Conservation (phyloP, 2,113 vertebrate genomes). For the Boleophthalmus pectinirostris region DNA sequence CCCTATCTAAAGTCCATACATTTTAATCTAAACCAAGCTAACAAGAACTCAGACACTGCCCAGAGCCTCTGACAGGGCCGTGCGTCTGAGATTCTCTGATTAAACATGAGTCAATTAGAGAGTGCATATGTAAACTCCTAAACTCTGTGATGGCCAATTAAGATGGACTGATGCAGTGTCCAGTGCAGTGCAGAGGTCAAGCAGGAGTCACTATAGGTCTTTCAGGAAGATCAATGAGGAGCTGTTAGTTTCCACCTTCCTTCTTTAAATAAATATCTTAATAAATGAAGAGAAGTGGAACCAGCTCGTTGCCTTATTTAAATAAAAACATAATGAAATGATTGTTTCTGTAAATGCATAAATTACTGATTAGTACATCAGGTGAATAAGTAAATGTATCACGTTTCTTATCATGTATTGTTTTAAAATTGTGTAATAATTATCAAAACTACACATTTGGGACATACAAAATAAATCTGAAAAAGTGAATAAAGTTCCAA, state of each 20-base stretch:
- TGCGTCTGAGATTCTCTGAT: neutral
- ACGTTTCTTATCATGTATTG: too few relatives aligned
- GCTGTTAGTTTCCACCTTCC: neutral
- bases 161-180: slow-evolving; percentile 1
- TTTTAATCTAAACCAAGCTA: neutral
- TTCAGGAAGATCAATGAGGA: neutral
- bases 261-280: too few relatives aligned
- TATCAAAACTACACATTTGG: too few relatives aligned
- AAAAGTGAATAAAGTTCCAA: too few relatives aligned
- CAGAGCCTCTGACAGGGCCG: neutral
- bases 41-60: neutral
- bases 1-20: neutral
- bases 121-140: neutral
- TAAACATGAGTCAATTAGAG: neutral
- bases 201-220: neutral
- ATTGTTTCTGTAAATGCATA: too few relatives aligned
- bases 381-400: too few relatives aligned
- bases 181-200: neutral
- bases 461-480: too few relatives aligned
- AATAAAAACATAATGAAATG: too few relatives aligned
- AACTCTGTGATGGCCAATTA: slow-evolving; percentile 7
- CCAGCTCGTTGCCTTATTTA: too few relatives aligned
- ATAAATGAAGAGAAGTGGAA: too few relatives aligned
- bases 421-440: too few relatives aligned
- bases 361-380: too few relatives aligned